Evolutionary conservation across 1,140 invertebrate species (phyloP), one percentile per base, ranked within the genome.

Genomic region (Pectinophora gossypiella): DNA sequence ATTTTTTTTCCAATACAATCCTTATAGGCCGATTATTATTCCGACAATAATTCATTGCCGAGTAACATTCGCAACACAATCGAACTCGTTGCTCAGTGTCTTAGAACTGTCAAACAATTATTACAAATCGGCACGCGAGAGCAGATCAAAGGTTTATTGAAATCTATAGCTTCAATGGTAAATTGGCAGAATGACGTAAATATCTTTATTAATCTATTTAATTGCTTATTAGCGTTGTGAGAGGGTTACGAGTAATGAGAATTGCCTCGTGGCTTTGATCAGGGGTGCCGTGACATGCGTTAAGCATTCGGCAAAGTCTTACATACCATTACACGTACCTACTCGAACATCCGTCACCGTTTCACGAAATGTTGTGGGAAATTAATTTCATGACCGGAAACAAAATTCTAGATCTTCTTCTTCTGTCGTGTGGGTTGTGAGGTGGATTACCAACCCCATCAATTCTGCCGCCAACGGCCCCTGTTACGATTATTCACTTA

Each of bases 121-220:
- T 71, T 62, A 69, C 64, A 73, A 76, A 79, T 71, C 68, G 61
- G 70, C 73, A 69, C 61, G 63, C 55, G 63, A 75, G 73, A 62
- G 44, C 58, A 72, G 65, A 76, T 80, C 72, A 78, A 81, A 77
- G 64, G 64, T 53, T 65, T 66, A 74, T 73, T 71, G 59, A 62
- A 67, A 70, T 66, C 57, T 56, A 56, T 61, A 59, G 59, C 51
- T 50, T 76, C 60, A 74, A 79, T 72, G 56, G 63, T 65, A 70
- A 75, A 79, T 81, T 74, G 70, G 70, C 63, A 66, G 64, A 71
- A 77, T 72, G 61, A 56, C 65, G 69, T 72, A 63, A 79, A 81
- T 79, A 78, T 79, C 66, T 80, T 77, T 76, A 78, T 76, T 81
- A 84, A 80, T 78, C 72, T 72, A 69, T 78, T 74, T 85, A 85